Base-by-base conservation (phyloP, 2,797 vertebrate genomes). In the Sebastes cheni region DNA sequence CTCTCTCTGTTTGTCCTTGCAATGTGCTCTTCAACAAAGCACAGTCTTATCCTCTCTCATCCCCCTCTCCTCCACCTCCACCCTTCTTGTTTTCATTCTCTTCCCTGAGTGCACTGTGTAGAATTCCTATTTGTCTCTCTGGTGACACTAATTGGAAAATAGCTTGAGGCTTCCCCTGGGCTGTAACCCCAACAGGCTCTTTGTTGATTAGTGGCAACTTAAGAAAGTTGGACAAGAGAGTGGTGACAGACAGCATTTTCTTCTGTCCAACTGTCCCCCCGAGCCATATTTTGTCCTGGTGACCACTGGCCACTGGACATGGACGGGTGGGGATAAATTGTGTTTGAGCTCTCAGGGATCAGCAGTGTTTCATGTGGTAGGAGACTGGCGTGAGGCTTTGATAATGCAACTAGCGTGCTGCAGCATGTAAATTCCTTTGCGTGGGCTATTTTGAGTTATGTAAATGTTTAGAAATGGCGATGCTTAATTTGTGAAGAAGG, bases 91-190 rank as follows among this genome's bases (percentile, higher is more conserved):
- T 85, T 82, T 65, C 73, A 54, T 77, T 82, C 77, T 80, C 79
- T 65, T 90, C 77, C 67, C 61, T 85, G 30, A 69, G 81, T 75
- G 79, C 14, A 67, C 86, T 85, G 86, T 89, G 90, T 83, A 88
- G 92, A 92, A 92, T 89, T 92, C 79, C 75, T 95, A 93, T 94
- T 95, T 95, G 89, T 94, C 91, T 95, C 91, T 92, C 91, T 89
- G 87, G 93, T 95, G 94, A 95, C 95, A 95, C 92, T 96, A 96
- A 96, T 95, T 95, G 94, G 95, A 94, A 95, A 94, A 93, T 93
- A 93, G 93, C 95, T 94, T 66, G 88, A 90, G 94, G 94, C 91
- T 87, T 93, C 92, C 93, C 93, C 82, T 84, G 92, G 91, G 94
- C 91, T 85, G 81, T 78, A 93, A 87, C 89, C 93, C 93, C 90